Evolutionary conservation across 2,797 vertebrate genomes (phyloP).

Genomic region (Oreochromis grahami): DNA sequence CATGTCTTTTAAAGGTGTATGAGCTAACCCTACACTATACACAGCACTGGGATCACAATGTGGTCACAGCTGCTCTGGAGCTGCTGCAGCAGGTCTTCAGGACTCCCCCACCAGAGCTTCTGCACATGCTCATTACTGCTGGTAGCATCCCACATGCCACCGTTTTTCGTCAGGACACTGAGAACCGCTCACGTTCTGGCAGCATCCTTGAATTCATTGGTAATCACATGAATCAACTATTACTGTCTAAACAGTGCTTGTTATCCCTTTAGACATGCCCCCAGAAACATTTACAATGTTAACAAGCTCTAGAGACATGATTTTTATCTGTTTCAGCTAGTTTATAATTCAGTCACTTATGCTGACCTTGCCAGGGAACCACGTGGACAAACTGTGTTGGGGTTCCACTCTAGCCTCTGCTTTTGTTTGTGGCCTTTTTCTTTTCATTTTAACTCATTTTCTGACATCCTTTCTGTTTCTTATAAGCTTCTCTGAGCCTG

Average conservation of each 20-base stretch:
- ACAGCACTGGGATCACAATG: slow-evolving; percentile 95
- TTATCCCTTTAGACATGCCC: neutral
- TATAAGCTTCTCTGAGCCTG: slow-evolving; percentile 55
- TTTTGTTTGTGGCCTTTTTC: slow-evolving; percentile 19
- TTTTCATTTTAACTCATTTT: slow-evolving; percentile 34
- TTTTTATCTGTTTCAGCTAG: neutral
- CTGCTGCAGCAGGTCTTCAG: slow-evolving; percentile 91
- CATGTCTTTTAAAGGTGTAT: slow-evolving; percentile 80
- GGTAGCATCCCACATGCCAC: slow-evolving; percentile 81
- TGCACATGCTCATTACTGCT: slow-evolving; percentile 80
- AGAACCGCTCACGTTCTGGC: slow-evolving; percentile 83
- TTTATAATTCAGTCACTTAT: slow-evolving; percentile 14
- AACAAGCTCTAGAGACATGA: neutral
- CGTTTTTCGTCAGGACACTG: slow-evolving; percentile 78
- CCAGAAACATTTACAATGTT: neutral
- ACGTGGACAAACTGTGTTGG: neutral
- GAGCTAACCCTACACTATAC: slow-evolving; percentile 93
- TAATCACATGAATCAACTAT: slow-evolving; percentile 45
- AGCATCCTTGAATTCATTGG: slow-evolving; percentile 94
- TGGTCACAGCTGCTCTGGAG: slow-evolving; percentile 93
- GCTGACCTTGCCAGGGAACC: neutral
- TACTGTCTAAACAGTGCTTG: neutral
- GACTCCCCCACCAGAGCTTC: slow-evolving; percentile 89
- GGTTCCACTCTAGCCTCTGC: slow-evolving; percentile 5
- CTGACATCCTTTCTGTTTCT: neutral